Evolutionary conservation across 1,140 invertebrate genomes (phyloP).

Genomic region (Steinernema feltiae): DNA sequence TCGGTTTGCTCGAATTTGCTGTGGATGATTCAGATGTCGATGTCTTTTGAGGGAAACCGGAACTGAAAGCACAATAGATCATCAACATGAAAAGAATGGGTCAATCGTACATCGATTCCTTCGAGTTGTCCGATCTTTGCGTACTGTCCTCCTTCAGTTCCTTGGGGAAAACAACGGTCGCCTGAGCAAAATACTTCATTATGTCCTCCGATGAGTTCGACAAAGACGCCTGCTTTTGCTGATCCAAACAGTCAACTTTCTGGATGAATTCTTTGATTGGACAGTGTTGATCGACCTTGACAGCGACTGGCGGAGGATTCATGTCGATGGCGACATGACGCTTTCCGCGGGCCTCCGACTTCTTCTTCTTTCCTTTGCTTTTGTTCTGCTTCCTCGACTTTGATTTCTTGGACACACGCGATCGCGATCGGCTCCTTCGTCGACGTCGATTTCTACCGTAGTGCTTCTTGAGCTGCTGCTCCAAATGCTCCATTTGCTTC

Average conservation of each 20-base stretch:
- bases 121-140: background rate
- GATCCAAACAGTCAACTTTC: no score
- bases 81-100: background rate
- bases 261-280: no score
- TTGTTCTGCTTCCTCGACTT: no score
- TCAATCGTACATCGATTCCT: background rate
- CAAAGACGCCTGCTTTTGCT: background rate
- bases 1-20: no score
- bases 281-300: no score
- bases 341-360: background rate
- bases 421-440: background rate
- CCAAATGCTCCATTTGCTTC: background rate
- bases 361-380: no score
- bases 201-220: conserved; percentile 7
- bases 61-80: no score
- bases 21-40: no score
- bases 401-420: background rate
- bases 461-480: no score
- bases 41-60: no score
- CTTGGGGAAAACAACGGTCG: background rate
- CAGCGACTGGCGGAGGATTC: no score
- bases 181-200: conserved; percentile 1
- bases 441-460: no score
- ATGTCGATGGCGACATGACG: conserved; percentile 1
- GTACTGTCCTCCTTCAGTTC: background rate